Base-by-base conservation (phyloP, 1,140 invertebrate species). In the Brachionus plicatilis region DNA sequence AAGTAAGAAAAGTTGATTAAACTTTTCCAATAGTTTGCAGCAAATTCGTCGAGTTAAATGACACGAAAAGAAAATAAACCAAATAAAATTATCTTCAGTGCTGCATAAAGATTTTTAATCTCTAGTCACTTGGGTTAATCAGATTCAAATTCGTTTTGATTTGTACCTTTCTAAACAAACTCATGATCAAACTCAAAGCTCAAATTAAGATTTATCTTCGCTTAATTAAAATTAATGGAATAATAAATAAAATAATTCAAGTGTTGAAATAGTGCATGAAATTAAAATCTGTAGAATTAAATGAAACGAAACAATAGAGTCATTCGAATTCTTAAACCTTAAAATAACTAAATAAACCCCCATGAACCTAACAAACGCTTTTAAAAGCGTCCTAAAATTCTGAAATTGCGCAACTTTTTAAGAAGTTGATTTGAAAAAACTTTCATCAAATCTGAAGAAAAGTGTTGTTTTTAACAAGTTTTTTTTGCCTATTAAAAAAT, bases 201-300 rank as follows among this genome's bases (percentile, higher is more conserved):
- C 33, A 72, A 72, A 72, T 72, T 72, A 72, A 72, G 68, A 72
- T 72, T 72, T 41, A 72, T 72, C 68, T 72, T 50, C 72, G 72
- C 20, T 76, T 76, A 76, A 76, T 76, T 76, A 76, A 76, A 76
- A 76, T 76, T 72, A 14, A 72, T 72, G 37, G 68, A 72, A 72
- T 72, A 37, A 37, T 37, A 72, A 72, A 72, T 72, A 43, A 68
- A 68, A 72, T 72, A 43, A 29, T 50, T 76, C 41, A 76, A 76
- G 72, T 76, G 43, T 76, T 76, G 41, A 76, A 76, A 76, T 45
- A 47, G 72, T 76, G 72, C 72, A 76, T 76, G 45, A 76, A 76
- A 76, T 50, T 50, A 50, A 76, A 29, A 12, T 50, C 27, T 50
- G 27, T 76, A 50, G 33, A 41, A 11, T 41, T 41, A 72, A 43